Evolutionary conservation across 2,888 invertebrate genomes (phyloP), one percentile per base, ranked within the genome.

Genomic region (Malachius bipustulatus): DNA sequence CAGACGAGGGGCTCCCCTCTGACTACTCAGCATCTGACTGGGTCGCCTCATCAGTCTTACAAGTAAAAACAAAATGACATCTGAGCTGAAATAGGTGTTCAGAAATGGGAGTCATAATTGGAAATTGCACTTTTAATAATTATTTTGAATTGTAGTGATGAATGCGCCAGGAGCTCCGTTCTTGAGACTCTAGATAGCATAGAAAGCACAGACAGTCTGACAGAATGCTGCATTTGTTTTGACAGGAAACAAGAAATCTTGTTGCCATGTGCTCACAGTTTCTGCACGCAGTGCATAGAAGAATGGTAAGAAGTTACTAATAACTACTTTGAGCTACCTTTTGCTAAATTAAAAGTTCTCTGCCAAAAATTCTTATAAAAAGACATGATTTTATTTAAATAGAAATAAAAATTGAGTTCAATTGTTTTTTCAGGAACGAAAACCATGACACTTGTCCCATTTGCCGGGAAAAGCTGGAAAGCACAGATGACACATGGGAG

Each of bases 221-320:
- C 65, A 32, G 77, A 78, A 52, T 82, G 81, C 50, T 75, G 75
- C 50, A 80, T 82, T 48, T 82, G 82, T 55, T 69, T 81, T 59
- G 80, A 82, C 52, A 60, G 77, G 35, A 70, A 70, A 49, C 74
- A 76, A 1, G 77, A 79, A 54, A 68, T 78, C 15, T 71, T 75
- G 41, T 59, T 82, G 41, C 75, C 77, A 2, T 82, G 82, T 56
- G 65, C 75, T 2, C 82, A 82, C 54, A 71, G 70, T 47, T 82
- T 76, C 58, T 82, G 82, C 54, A 63, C 71, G 39, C 67, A 69
- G 33, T 82, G 82, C 55, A 78, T 81, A 45, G 75, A 79, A 50
- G 73, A 76, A 59, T 82, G 82, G 82, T 76, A 58, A 54, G 14
- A 39, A 28, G 30, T 9, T 33, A 3, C n/a, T 14, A 14, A 36